These are phyloP conservation scores for Calycopis cecrops DNA, from an alignment of 1,140 invertebrate genomes.

Conservation along the genomic window DNA sequence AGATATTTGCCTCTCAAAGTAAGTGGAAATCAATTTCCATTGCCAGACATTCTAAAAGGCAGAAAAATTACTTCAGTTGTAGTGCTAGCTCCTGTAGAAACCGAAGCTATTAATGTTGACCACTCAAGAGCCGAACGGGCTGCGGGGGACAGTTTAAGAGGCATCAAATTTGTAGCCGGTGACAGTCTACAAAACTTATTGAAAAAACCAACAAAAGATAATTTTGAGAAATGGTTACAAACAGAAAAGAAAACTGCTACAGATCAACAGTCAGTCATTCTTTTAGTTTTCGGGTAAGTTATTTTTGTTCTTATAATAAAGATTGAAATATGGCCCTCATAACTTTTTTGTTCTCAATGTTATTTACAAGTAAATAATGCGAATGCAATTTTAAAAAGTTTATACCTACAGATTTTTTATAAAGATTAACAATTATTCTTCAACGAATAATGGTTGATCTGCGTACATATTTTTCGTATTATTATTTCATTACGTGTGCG, in stretches of 20 bases:
- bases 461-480: too few species aligned
- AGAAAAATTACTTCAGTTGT: slow-evolving; percentile 87
- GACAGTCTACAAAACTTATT: slow-evolving; percentile 84
- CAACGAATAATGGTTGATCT: too few species aligned
- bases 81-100: slow-evolving; percentile 86
- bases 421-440: too few species aligned
- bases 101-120: slow-evolving; percentile 72
- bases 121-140: slow-evolving; percentile 64
- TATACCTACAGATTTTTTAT: too few species aligned
- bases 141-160: slow-evolving; percentile 68
- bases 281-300: slow-evolving; percentile 86
- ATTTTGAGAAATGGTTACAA: slow-evolving; percentile 87
- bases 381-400: too few species aligned
- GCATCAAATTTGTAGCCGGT: slow-evolving; percentile 79
- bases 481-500: too few species aligned
- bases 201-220: slow-evolving; percentile 83
- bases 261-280: slow-evolving; percentile 85
- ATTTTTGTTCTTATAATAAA: too few species aligned
- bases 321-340: too few species aligned
- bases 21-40: slow-evolving; percentile 87
- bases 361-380: too few species aligned
- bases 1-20: slow-evolving; percentile 89
- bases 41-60: slow-evolving; percentile 84
- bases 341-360: too few species aligned
- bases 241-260: slow-evolving; percentile 82